phyloP scores from a whole-genome alignment of 2,797 vertebrate species.

The Schizopygopsis malacanthus region DNA sequence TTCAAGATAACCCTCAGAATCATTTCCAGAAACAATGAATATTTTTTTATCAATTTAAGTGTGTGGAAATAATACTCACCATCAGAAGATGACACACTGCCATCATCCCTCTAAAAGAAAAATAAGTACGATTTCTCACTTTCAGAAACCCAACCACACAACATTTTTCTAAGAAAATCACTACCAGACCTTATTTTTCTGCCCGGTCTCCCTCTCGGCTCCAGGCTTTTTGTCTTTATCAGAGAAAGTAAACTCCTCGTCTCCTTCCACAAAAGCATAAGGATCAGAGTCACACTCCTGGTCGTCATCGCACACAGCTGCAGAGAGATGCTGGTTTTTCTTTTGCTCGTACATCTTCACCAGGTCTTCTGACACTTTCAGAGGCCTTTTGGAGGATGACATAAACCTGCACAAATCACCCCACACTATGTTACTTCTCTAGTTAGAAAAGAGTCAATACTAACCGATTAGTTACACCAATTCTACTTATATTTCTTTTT shows the following conservation, averaged over 20 bases:
- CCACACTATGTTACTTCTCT: background rate
- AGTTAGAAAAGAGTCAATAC: background rate
- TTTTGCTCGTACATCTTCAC: constrained; percentile 90
- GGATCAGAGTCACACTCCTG: constrained; percentile 90
- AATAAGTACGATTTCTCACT: background rate
- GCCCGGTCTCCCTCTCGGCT: constrained; percentile 86
- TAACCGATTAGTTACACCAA: background rate
- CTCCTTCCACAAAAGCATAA: constrained; percentile 94
- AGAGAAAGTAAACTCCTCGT: constrained; percentile 92
- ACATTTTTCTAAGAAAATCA: background rate
- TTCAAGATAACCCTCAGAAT: background rate
- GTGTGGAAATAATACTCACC: constrained; percentile 75
- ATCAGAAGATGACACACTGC: constrained; percentile 81
- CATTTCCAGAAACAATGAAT: background rate
- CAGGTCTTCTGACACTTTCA: constrained; percentile 95
- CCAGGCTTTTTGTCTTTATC: constrained; percentile 94
- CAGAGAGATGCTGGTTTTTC: constrained; percentile 88
- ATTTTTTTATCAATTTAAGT: background rate
- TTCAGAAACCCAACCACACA: background rate
- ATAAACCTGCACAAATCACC: constrained; percentile 83
- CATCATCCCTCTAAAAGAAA: constrained; percentile 85
- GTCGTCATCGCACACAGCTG: constrained; percentile 82
- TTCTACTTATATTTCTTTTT: background rate
- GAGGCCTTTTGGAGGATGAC: constrained; percentile 85
- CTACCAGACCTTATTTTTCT: constrained; percentile 90